phyloP scores from a whole-genome alignment of 1,140 invertebrate genomes.

The Linepithema humile region DNA sequence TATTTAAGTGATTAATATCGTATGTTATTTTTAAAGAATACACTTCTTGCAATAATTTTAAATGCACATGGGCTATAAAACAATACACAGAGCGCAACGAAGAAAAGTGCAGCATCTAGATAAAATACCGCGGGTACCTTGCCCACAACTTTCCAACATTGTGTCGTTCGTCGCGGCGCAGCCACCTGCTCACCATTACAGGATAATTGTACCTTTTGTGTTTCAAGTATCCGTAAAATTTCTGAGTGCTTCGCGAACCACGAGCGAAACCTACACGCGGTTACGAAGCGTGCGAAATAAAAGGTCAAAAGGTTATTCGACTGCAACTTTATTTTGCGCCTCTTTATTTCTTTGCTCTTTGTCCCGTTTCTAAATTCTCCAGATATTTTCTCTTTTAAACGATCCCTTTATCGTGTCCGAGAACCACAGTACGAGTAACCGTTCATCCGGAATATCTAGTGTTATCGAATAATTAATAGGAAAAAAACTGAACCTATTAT shows the following conservation, averaged over 20 bases:
- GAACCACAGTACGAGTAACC: neutral
- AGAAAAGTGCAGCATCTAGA: slow-evolving; percentile 21
- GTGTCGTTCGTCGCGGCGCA: slow-evolving; percentile 37
- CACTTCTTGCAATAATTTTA: neutral
- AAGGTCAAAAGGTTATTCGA: slow-evolving; percentile 41
- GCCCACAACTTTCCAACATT: slow-evolving; percentile 24
- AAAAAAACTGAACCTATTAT: neutral
- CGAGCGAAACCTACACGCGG: slow-evolving; percentile 20
- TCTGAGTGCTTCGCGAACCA: slow-evolving; percentile 49
- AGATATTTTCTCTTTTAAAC: neutral
- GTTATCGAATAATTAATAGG: neutral
- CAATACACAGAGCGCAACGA: slow-evolving; percentile 34
- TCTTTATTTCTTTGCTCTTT: slow-evolving; percentile 2
- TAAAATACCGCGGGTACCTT: slow-evolving; percentile 22
- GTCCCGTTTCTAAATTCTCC: neutral
- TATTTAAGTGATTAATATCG: neutral
- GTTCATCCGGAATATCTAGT: slow-evolving; percentile 5
- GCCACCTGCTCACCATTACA: slow-evolving; percentile 53
- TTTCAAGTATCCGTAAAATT: slow-evolving; percentile 57
- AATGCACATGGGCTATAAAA: slow-evolving; percentile 8
- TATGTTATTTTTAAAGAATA: neutral
- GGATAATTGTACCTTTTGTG: slow-evolving; percentile 56
- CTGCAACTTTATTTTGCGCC: slow-evolving; percentile 38
- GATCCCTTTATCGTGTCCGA: neutral
- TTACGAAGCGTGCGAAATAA: slow-evolving; percentile 49